Base-by-base conservation (phyloP, 30 jellyfish, hydroid and myxozoan genomes). In the Turritopsis dohrnii region DNA sequence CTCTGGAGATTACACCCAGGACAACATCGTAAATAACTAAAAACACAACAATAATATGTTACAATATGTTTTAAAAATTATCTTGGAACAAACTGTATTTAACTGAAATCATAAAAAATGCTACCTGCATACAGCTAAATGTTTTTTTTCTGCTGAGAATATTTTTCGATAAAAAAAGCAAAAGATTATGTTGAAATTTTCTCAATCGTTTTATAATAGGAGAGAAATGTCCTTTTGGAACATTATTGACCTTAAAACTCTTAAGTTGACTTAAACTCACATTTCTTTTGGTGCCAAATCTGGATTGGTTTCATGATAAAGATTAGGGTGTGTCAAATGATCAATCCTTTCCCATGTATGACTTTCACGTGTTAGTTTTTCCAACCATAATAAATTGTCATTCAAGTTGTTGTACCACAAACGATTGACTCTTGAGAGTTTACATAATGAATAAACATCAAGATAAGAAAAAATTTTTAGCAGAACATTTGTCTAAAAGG, bases 231-330 rank as follows among this genome's bases (percentile, higher is more conserved):
- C n/a, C n/a, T n/a, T n/a, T n/a, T n/a, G n/a, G n/a, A n/a, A n/a
- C n/a, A n/a, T n/a, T n/a, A n/a, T n/a, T n/a, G n/a, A n/a, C n/a
- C n/a, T n/a, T n/a, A n/a, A 74, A 20, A 74, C 53, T 23, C 18
- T 53, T 21, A 18, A 26, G 52, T 0, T 72, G 21, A 20, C 20
- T 24, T 8, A 22, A 5, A 66, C 98, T 74, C 87, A 94, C 99
- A 94, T 89, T 94, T 94, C 96, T 83, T 94, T 94, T 29, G 96
- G 81, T 52, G 89, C 66, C 23, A 94, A 85, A 16, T 88, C 96
- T 23, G 99, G 84, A 18, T 52, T 71, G 4, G 96, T 84, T 82
- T 88, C 92, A 65, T 54, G 72, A 75, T 88, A 84, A 13, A 94
- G 86, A 8, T 80, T 85, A 0, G 99, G 99, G 75, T 94, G 96